Conservation (phyloP, 1,140 invertebrate species). For the Cherax destructor region DNA sequence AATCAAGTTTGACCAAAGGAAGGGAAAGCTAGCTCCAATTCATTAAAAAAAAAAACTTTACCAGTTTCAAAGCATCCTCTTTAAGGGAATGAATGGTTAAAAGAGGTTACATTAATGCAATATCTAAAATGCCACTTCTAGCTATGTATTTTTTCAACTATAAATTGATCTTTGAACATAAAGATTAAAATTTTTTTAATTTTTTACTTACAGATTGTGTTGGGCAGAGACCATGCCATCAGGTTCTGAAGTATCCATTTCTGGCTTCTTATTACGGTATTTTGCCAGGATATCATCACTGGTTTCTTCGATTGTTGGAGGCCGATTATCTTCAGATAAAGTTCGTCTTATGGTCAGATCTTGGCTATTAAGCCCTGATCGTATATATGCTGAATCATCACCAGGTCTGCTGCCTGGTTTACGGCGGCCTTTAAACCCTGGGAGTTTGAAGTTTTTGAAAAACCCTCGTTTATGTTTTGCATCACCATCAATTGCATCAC, state of each 20-base stretch:
- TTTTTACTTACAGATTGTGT: constrained; percentile 35
- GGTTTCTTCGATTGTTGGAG: constrained; percentile 79
- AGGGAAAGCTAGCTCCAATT: too few relatives aligned
- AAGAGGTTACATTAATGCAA: too few relatives aligned
- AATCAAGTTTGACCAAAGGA: too few relatives aligned
- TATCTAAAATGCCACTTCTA: too few relatives aligned
- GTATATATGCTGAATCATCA: constrained; percentile 52
- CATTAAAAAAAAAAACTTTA: too few relatives aligned
- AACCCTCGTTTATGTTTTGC: constrained; percentile 80
- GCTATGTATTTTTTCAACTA: too few relatives aligned
- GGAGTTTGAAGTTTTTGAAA: constrained; percentile 83
- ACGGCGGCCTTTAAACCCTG: constrained; percentile 73
- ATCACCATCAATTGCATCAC: constrained; percentile 77
- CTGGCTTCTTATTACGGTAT: constrained; percentile 87
- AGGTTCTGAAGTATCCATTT: constrained; percentile 74
- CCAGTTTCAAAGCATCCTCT: too few relatives aligned
- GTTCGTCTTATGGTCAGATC: constrained; percentile 48
- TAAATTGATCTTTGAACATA: too few relatives aligned
- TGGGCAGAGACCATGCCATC: constrained; percentile 43
- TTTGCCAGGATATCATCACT: constrained; percentile 96
- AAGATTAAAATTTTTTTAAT: too few relatives aligned
- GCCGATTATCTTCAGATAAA: constrained; percentile 48
- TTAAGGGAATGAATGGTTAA: too few relatives aligned
- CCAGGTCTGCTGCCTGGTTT: constrained; percentile 55
- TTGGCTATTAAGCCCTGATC: constrained; percentile 25